These are phyloP conservation scores for Acanthopagrus latus DNA, from an alignment of 2,797 vertebrate species.

Conservation along the genomic window DNA sequence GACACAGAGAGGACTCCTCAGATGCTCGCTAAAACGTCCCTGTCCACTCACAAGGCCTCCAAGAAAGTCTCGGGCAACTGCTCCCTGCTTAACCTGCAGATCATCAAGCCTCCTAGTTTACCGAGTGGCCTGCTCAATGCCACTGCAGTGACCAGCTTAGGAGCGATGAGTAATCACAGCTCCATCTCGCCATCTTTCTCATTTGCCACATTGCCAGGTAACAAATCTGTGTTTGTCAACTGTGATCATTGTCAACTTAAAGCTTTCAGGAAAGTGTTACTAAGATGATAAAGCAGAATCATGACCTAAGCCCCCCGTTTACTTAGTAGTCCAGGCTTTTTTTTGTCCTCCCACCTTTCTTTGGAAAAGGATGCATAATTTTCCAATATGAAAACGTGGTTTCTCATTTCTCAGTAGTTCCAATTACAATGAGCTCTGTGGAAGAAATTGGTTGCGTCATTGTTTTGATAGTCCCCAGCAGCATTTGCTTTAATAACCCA, in stretches of 20 bases:
- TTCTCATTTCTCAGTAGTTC: slow-evolving; percentile 20
- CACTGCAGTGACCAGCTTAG: slow-evolving; percentile 81
- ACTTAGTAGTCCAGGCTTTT: background rate
- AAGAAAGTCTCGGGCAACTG: slow-evolving; percentile 75
- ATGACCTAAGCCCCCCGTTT: background rate
- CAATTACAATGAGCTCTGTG: slow-evolving; percentile 28
- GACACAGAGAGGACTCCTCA: slow-evolving; percentile 87
- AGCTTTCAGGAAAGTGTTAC: slow-evolving; percentile 15
- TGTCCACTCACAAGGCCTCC: slow-evolving; percentile 85
- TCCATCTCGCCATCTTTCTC: slow-evolving; percentile 82
- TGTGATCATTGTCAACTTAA: background rate
- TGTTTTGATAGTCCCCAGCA: slow-evolving; percentile 41
- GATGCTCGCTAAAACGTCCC: slow-evolving; percentile 84
- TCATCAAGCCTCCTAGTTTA: slow-evolving; percentile 84
- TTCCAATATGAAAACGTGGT: slow-evolving; percentile 19
- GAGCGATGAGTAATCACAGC: slow-evolving; percentile 83
- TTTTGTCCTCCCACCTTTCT: background rate
- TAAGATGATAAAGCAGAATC: background rate
- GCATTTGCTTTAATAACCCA: slow-evolving; percentile 35
- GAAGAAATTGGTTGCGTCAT: slow-evolving; percentile 27
- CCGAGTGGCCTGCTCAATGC: slow-evolving; percentile 63
- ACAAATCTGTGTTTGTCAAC: too few species aligned
- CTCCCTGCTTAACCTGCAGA: slow-evolving; percentile 88
- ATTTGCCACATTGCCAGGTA: slow-evolving; percentile 88
- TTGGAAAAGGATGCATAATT: slow-evolving; percentile 22